Conservation (phyloP, 2,113 vertebrate genomes). For the Corvus hawaiiensis region DNA sequence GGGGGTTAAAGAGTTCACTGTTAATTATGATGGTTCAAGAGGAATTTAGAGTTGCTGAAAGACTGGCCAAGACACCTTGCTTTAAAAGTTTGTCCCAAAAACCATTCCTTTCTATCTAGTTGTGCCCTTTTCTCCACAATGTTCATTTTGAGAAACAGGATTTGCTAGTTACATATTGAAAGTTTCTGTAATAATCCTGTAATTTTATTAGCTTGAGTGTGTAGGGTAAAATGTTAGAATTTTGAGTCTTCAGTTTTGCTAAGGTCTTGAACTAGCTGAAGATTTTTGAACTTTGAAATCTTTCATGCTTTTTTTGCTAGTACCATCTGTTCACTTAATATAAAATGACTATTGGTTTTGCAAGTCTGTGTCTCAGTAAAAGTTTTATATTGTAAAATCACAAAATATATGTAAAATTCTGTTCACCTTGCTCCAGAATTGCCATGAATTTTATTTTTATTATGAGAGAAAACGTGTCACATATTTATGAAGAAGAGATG, state of each 20-base stretch:
- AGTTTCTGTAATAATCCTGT: background rate
- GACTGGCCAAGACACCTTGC: background rate
- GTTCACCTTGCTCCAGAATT: background rate
- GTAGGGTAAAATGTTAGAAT: background rate
- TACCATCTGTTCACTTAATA: background rate
- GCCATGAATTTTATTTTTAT: background rate
- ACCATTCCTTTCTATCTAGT: background rate
- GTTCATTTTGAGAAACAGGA: background rate
- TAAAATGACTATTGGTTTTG: background rate
- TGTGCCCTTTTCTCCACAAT: background rate
- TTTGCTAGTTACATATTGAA: background rate
- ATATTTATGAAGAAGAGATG: background rate
- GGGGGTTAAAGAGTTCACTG: constrained; percentile 16
- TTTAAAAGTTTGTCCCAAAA: background rate
- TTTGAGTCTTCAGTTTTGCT: background rate
- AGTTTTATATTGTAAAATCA: background rate
- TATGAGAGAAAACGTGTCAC: background rate
- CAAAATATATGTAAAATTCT: background rate
- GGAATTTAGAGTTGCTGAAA: constrained; percentile 44
- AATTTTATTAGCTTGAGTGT: background rate
- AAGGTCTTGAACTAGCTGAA: background rate
- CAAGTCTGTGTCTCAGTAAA: background rate
- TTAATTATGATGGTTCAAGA: constrained; percentile 62
- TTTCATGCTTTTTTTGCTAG: background rate
- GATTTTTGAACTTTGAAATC: background rate